Conservation (phyloP, 2,113 vertebrate species). For the Gymnogyps californianus region DNA sequence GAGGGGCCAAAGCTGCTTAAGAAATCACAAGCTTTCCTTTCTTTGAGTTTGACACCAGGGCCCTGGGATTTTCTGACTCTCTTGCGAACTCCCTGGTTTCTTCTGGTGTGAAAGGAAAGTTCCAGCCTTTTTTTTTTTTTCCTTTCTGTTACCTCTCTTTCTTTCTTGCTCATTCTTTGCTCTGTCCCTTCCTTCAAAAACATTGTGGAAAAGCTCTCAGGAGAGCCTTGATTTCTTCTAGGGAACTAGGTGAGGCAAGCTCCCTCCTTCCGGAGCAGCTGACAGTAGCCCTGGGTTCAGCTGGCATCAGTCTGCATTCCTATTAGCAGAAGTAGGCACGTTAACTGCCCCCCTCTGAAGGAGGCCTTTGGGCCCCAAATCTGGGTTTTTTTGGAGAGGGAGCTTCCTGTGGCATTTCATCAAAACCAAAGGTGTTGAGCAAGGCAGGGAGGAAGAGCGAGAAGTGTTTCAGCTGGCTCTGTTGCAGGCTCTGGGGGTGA, state of each 20-base stretch:
- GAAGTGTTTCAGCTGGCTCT: background rate
- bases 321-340: background rate
- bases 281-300: background rate
- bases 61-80: background rate
- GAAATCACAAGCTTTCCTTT: slow-evolving; percentile 1
- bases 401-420: background rate
- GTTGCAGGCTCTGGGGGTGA: background rate
- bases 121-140: background rate
- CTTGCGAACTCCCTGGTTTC: background rate
- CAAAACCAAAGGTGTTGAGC: background rate
- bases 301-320: background rate
- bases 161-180: background rate
- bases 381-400: background rate
- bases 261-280: background rate
- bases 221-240: background rate
- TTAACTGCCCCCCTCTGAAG: background rate
- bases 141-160: background rate
- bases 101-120: background rate
- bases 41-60: background rate
- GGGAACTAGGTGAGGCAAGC: background rate
- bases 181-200: background rate
- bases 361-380: background rate
- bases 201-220: background rate
- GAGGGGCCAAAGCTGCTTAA: background rate
- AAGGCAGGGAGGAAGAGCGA: background rate